Evolutionary conservation across 1,140 invertebrate genomes (phyloP), one percentile per base, ranked within the genome.

Genomic region (Protaetia brevitarsis): DNA sequence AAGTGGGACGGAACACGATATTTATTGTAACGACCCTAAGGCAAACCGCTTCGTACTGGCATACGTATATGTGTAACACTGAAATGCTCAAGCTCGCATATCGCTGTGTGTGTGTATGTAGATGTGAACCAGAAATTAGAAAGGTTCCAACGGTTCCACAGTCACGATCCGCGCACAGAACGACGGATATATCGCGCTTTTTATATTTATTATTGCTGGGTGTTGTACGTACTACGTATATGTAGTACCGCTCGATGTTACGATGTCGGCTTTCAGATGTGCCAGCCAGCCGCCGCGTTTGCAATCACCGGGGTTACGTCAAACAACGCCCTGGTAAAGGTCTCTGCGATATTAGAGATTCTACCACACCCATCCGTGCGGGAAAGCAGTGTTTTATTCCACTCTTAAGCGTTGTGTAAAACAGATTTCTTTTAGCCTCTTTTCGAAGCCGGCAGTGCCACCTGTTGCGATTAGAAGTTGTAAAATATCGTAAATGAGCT

Each of bases 121-220:
- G 41, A n/a, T n/a, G n/a, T n/a, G n/a, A n/a, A 51, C 41, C 41
- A 51, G 41, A 51, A 51, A 51, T 51, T 51, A 51, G 41, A 51
- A 51, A 51, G 41, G 41, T 51, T 51, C 21, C 16, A 23, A 4
- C 41, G 41, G 19, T 51, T 51, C 41, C 41, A 51, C 41, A 51
- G 41, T 51, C 41, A 51, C 41, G 41, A 51, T 51, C 16, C 26
- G 41, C 41, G 41, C 41, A 23, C 26, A 51, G 19, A 51, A 51
- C 41, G 19, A 10, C 41, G 41, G 41, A 51, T 51, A 51, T 7
- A 51, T 51, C 31, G 13, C 31, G 5, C 31, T 16, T 16, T 51
- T 51, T 51, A 23, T 51, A 51, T 51, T 51, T 51, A 51, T 23
- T 51, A 51, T 51, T 6, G 19, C 41, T 23, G 41, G 26, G 41